Evolutionary conservation across 1,140 invertebrate genomes (phyloP), one percentile per base, ranked within the genome.

Genomic region (Lordiphosa clarofinis): DNA sequence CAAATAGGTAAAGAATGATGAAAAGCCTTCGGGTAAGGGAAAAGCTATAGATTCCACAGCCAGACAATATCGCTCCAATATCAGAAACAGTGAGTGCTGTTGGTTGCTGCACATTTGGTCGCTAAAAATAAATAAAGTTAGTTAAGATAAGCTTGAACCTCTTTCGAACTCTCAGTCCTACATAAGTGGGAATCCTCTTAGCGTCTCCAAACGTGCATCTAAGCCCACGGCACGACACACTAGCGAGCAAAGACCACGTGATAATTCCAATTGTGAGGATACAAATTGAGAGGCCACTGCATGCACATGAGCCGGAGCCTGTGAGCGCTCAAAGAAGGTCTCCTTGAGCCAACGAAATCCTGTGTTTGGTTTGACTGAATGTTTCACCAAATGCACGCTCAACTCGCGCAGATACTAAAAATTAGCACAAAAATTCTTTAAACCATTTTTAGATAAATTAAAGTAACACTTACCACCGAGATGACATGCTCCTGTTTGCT

Each of bases 401-500:
- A 96, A 89, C 82, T 95, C 95, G 0, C 95, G 91, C 19, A 96
- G 90, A 89, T 96, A 96, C 91, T 94, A 74, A 19, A 57, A 21
- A 33, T 15, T 10, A 19, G 3, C 2, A 19, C 3, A 2, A 35
- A 24, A 33, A 11, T n/a, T 7, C 0, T 9, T 11, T 28, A 12
- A 4, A 31, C 13, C 9, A 10, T 28, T 56, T 39, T 13, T 19
- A 7, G 15, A 4, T 3, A 31, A 13, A 5, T 21, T 0, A 4
- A 0, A 6, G 11, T 3, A 24, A 43, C 6, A 89, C 90, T 90
- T 68, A 94, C 94, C 81, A 96, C 95, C 1, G 95, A 95, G 3
- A 96, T 94, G 33, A 96, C 92, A 88, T 96, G 95, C 70, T 96
- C 95, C 79, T 96, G 95, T 72, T 95, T 95, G 62, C 94, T 95